phyloP scores from a whole-genome alignment of 2,888 invertebrate genomes.

The Miltochrista miniata region DNA sequence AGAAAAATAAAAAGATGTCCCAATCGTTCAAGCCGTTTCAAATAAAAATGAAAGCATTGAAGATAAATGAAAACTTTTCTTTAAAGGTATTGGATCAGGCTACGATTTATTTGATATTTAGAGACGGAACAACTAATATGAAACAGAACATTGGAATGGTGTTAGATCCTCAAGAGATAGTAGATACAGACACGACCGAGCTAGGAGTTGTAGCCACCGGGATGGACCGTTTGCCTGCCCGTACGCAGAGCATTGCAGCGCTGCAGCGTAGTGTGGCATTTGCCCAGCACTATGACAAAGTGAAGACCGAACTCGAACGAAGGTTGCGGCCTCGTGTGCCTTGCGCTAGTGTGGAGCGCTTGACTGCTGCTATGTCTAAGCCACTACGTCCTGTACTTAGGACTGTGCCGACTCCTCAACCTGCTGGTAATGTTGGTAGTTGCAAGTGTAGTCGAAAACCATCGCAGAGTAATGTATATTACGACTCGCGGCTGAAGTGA shows the following conservation, averaged over 20 bases:
- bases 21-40: slow-evolving; percentile 73
- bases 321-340: slow-evolving; percentile 45
- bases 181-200: slow-evolving; percentile 68
- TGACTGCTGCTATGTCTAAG: slow-evolving; percentile 49
- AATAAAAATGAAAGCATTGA: slow-evolving; percentile 75
- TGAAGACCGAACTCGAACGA: slow-evolving; percentile 52
- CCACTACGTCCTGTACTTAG: slow-evolving; percentile 49
- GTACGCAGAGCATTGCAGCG: slow-evolving; percentile 64
- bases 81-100: slow-evolving; percentile 71
- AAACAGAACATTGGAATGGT: slow-evolving; percentile 77
- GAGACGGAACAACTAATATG: slow-evolving; percentile 66
- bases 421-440: slow-evolving; percentile 8
- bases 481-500: slow-evolving; percentile 48
- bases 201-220: slow-evolving; percentile 55
- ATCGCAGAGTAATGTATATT: slow-evolving; percentile 55
- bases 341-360: slow-evolving; percentile 52
- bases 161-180: slow-evolving; percentile 78
- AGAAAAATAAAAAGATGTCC: slow-evolving; percentile 66
- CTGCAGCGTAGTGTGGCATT: slow-evolving; percentile 60
- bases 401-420: slow-evolving; percentile 30
- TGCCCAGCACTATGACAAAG: slow-evolving; percentile 58
- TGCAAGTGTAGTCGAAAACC: slow-evolving; percentile 50
- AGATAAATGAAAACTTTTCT: slow-evolving; percentile 73
- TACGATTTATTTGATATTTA: slow-evolving; percentile 64
- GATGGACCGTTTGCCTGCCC: slow-evolving; percentile 56